Evolutionary conservation across 2,113 vertebrate species (phyloP).

Genomic region (Rutilus rutilus): DNA sequence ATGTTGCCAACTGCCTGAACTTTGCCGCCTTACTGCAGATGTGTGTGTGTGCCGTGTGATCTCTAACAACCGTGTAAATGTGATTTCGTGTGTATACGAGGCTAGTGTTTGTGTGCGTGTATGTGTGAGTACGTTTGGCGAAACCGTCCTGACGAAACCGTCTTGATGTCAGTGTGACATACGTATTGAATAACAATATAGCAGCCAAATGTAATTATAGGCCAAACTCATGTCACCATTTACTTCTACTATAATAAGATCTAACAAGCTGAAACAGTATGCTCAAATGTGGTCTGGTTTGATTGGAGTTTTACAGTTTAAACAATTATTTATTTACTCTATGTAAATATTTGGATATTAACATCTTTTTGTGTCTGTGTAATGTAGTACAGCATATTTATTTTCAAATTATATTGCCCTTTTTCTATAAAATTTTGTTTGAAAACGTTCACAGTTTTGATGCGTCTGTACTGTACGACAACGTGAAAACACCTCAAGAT

Average conservation of each 20-base stretch:
- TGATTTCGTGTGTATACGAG: slow-evolving; percentile 15
- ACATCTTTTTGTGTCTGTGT: slow-evolving; percentile 77
- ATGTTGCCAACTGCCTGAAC: slow-evolving; percentile 38
- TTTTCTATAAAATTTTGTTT: slow-evolving; percentile 78
- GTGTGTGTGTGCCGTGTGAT: slow-evolving; percentile 8
- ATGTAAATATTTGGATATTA: slow-evolving; percentile 71
- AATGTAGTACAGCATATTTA: slow-evolving; percentile 82
- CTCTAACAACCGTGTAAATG: slow-evolving; percentile 4
- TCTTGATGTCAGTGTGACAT: slow-evolving; percentile 44
- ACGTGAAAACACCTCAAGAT: neutral
- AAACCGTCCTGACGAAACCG: neutral
- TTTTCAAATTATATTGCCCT: slow-evolving; percentile 80
- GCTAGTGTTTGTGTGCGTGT: slow-evolving; percentile 17
- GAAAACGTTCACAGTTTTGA: slow-evolving; percentile 62
- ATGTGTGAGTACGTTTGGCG: slow-evolving; percentile 37
- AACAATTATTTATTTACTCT: slow-evolving; percentile 69
- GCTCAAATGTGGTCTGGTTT: slow-evolving; percentile 56
- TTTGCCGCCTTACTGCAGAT: slow-evolving; percentile 29
- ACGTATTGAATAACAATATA: slow-evolving; percentile 39
- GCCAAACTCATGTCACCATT: slow-evolving; percentile 37
- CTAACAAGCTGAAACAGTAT: slow-evolving; percentile 15
- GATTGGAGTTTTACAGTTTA: slow-evolving; percentile 66
- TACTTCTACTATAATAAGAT: slow-evolving; percentile 25
- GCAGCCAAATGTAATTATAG: slow-evolving; percentile 57
- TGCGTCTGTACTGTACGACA: slow-evolving; percentile 57